Base-by-base conservation (phyloP, 2,888 invertebrate genomes). In the Microctonus aethiopoides region DNA sequence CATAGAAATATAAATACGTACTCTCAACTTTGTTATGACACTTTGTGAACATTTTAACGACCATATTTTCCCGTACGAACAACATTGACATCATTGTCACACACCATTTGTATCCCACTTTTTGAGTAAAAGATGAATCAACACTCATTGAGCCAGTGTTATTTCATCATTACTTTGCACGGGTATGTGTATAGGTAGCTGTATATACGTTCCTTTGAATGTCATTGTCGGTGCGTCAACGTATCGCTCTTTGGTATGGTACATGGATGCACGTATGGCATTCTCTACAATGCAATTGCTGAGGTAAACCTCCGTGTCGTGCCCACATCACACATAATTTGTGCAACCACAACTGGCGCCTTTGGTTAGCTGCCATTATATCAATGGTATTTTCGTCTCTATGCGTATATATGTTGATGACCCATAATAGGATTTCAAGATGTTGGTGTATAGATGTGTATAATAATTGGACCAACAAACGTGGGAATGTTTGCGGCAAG, bases 261-360 rank as follows among this genome's bases (percentile, higher is more conserved):
- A 63, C 61, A 73, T 64, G 39, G 62, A 66, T n/a, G n/a, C 71
- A 59, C 32, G 69, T 62, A 62, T 73, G 70, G 72, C 67, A 75
- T 75, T 67, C 74, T 56, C 65, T 69, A 74, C 70, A 72, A 75
- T 73, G 68, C 64, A 73, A 66, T 68, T 52, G 59, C 63, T 41
- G 26, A 70, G 78, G 78, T 78, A 80, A 78, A 80, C 78, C 76
- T 75, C 72, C 61, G 68, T 70, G 71, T 75, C 73, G 68, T 72
- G 74, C 77, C 79, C 79, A 70, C 78, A 80, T 76, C 78, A 77
- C 76, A 77, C 77, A 79, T 79, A 78, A 80, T 80, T 78, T 74
- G 75, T 70, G 70, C 67, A 46, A 59, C 71, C 72, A 68, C 70
- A 65, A 67, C 66, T 41, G 59, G 60, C 36, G 57, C 56, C 46